Evolutionary conservation across 2,888 invertebrate genomes (phyloP), one percentile per base, ranked within the genome.

Genomic region (Adelognathus sp.): DNA sequence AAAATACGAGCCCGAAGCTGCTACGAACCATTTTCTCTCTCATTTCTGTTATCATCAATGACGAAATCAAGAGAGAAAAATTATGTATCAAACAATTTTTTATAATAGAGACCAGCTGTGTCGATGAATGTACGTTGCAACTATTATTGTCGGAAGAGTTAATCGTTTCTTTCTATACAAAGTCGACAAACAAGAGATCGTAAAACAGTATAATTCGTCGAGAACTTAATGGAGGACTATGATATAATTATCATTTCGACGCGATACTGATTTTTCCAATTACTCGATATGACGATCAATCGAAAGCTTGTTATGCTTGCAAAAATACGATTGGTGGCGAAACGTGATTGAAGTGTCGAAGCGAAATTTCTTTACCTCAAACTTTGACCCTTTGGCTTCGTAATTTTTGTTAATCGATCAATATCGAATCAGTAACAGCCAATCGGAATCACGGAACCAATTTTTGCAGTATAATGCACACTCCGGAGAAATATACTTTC

Each of bases 131-230:
- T n/a, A 56, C 27, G 36, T 33, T 58, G 50, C 58, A 74, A 56
- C 44, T 64, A 41, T 78, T 78, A 78, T 70, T 78, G 70, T 78
- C 78, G 74, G 74, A 70, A 58, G 54, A 74, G 69, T 50, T 64
- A 74, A 70, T 52, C 60, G 64, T 50, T 63, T 54, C 31, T 21
- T 60, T 63, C 33, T n/a, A 16, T 46, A 33, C 14, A 36, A 33
- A 63, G 21, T 46, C 56, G 24, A 11, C 9, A 1, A 24, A 46
- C 1, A 3, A 46, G 21, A 21, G 1, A 21, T 52, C 5, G 27
- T 52, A 6, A 11, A 52, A 24, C 3, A 14, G 7, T 31, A 4
- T 52, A 3, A 44, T 16, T 44, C 14, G 0, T 44, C 6, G 7
- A 44, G 5, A 6, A 6, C 6, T 6, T 44, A 67, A 63, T 69